Percentiles rank a stretch among this genome's conserved stretches.
These are phyloP conservation scores for Thermophis baileyi DNA, from an alignment of 2,113 vertebrate species.

Conservation along the genomic window DNA sequence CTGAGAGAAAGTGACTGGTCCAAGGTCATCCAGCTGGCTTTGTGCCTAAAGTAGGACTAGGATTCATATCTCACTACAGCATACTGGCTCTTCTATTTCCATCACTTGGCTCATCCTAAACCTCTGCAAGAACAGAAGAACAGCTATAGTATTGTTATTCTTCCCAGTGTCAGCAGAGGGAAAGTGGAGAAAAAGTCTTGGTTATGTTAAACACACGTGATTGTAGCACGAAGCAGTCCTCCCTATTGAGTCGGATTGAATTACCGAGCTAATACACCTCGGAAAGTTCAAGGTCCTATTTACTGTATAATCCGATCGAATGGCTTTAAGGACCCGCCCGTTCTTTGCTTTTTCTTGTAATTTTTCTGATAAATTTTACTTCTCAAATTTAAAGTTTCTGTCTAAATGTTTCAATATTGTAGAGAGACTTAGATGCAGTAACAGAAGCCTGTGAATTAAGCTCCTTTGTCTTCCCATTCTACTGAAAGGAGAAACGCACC, in stretches of 20 bases:
- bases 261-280: neutral
- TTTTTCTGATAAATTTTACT: neutral
- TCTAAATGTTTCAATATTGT: neutral
- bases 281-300: neutral
- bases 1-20: neutral
- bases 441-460: neutral
- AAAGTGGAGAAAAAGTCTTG: neutral
- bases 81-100: neutral
- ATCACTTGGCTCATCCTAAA: neutral
- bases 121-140: neutral
- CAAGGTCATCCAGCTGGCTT: neutral
- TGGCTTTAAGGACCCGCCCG: neutral
- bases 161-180: neutral
- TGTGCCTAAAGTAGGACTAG: neutral
- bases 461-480: neutral
- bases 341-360: neutral
- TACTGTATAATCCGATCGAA: neutral
- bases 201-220: neutral
- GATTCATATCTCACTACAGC: neutral
- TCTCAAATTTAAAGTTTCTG: neutral
- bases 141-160: neutral
- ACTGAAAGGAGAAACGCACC: neutral
- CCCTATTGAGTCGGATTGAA: neutral
- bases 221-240: neutral
- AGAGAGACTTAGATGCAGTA: neutral